Base-by-base conservation (phyloP, 2,888 invertebrate genomes). In the Heliothis peltigera region DNA sequence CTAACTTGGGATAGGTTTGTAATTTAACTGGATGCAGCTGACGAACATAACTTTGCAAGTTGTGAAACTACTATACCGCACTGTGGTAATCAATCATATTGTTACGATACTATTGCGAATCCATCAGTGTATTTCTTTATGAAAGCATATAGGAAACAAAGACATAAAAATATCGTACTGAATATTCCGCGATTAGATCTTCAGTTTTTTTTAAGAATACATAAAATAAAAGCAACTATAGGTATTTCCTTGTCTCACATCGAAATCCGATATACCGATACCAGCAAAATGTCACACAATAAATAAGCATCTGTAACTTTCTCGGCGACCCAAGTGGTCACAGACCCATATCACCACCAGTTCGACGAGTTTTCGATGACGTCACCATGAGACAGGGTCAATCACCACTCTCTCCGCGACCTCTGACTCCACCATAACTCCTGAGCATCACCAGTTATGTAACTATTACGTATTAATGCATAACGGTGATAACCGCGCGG, bases 331-430 rank as follows among this genome's bases (percentile, higher is more conserved):
- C 56, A 47, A 65, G 61, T 54, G 54, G 58, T 51, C 51, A 60
- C 54, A 47, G 48, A 67, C 66, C 58, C 64, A 66, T 63, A 63
- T 65, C 62, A 54, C 61, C 49, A 25, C 61, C 49, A 25, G 66
- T 32, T 53, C 53, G 35, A 63, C 70, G 12, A 63, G 76, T 78
- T 84, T 82, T 69, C 75, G 70, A 57, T 83, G 85, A 81, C 84
- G 83, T 82, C 79, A 80, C 53, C 61, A 53, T 56, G 55, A 57
- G 70, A 81, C 79, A 82, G 80, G 82, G 79, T 83, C 81, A 83
- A 77, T 77, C 82, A 66, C 77, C 77, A 83, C 91, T 91, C 87
- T 92, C 91, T 88, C 90, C 77, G 44, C 78, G 87, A 90, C 88
- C 91, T 89, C 81, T 88, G 87, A 85, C 88, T 79, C 69, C 62